Percentiles rank a stretch among this genome's conserved stretches.
Conservation (phyloP, 92 coral and sea anemone genomes). For the Umimayanthus chanpuru region DNA sequence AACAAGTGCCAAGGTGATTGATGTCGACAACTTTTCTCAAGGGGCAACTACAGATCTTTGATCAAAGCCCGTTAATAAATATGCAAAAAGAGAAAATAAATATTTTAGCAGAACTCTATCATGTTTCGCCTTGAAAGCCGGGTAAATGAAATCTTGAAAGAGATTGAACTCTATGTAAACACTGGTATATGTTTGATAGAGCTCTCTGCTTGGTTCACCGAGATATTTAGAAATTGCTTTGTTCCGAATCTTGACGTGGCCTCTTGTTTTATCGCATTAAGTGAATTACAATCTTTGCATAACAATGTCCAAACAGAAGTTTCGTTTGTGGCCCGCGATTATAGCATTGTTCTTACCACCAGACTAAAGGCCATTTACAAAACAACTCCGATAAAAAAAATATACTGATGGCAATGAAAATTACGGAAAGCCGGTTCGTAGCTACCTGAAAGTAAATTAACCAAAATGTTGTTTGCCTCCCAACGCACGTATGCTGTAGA, state of each 20-base stretch:
- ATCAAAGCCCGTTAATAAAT: slow-evolving; percentile 73
- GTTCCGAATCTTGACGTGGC: slow-evolving; percentile 90
- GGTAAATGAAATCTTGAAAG: slow-evolving; percentile 32
- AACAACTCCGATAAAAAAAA: slow-evolving; percentile 47
- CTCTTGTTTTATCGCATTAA: slow-evolving; percentile 99
- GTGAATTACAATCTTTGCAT: slow-evolving; percentile 99
- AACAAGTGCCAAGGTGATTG: not conserved
- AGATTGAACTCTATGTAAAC: slow-evolving; percentile 69
- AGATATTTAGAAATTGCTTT: slow-evolving; percentile 95
- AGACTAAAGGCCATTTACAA: slow-evolving; percentile 64
- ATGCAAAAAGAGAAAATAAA: slow-evolving; percentile 79
- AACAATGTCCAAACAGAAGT: slow-evolving; percentile 89
- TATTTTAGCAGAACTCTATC: slow-evolving; percentile 53
- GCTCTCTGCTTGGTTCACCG: slow-evolving; percentile 61
- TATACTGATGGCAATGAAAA: slow-evolving; percentile 45
- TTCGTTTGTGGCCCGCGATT: slow-evolving; percentile 94
- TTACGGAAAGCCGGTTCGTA: slow-evolving; percentile 45
- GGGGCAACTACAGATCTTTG: slow-evolving; percentile 57
- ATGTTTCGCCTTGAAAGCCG: slow-evolving; percentile 51
- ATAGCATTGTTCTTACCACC: slow-evolving; percentile 80
- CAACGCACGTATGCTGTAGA: slow-evolving; percentile 65
- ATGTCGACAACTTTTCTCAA: slow-evolving; percentile 18
- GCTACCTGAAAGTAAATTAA: slow-evolving; percentile 40
- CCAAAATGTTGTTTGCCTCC: slow-evolving; percentile 56
- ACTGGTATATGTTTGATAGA: slow-evolving; percentile 67